Conservation (phyloP, 2,888 invertebrate genomes). For the Sphaeridia pumilis region DNA sequence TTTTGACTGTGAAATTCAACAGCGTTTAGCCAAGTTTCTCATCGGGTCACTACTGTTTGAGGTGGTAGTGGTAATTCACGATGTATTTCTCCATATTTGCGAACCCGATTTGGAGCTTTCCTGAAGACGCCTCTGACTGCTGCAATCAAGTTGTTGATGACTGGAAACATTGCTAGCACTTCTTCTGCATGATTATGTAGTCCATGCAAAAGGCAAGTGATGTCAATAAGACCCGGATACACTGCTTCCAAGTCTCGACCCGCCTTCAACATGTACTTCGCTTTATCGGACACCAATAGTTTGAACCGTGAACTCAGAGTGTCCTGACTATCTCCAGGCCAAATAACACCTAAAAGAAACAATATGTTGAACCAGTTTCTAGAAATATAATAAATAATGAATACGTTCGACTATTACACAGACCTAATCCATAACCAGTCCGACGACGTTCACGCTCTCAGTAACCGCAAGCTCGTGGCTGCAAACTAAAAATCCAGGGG, state of each 20-base stretch:
- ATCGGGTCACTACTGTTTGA: neutral
- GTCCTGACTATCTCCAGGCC: neutral
- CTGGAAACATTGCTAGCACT: neutral
- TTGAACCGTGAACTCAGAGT: neutral
- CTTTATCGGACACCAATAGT: neutral
- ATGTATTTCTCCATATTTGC: neutral
- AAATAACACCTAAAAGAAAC: no score
- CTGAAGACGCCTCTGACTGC: neutral
- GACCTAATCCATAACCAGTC: no score
- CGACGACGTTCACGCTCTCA: no score
- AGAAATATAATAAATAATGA: no score
- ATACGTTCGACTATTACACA: no score
- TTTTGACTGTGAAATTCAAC: neutral
- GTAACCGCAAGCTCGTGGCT: no score
- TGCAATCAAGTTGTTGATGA: neutral
- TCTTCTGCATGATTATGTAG: neutral
- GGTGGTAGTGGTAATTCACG: neutral
- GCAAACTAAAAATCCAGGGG: no score
- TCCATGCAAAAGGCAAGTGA: neutral
- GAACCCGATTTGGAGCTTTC: neutral
- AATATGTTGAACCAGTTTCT: no score
- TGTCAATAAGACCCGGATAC: neutral
- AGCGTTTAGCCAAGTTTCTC: neutral
- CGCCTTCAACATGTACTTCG: neutral
- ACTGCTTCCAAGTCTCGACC: neutral